Evolutionary conservation across 2,113 vertebrate genomes (phyloP), one percentile per base, ranked within the genome.

Genomic region (Butorides virescens): DNA sequence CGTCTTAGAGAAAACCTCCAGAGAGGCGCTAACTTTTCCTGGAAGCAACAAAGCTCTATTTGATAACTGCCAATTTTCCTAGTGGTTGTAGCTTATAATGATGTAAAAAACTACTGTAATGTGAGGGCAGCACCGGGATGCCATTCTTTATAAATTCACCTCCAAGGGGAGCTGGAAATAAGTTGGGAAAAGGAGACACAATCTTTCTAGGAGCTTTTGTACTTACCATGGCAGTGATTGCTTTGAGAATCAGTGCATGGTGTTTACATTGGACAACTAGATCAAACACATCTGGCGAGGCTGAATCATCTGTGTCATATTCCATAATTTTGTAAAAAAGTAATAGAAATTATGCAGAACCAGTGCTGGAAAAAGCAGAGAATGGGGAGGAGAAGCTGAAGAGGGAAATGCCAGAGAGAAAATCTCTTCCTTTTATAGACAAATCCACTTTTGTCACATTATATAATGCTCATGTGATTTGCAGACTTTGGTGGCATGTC

Each of bases 331-430:
- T 46, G 6, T 27, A 44, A 30, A 65, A 84, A 63, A 34, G 9
- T 55, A 74, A 59, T 9, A 61, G 16, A 74, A 80, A 30, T 0
- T 0, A 53, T 0, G 1, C 18, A 59, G 67, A 39, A 5, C 3
- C 5, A 14, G 14, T 50, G 42, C 20, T 63, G 61, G 61, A 58
- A 67, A 73, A 74, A n/a, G 7, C 1, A 2, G 32, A 77, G 13
- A 78, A 30, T 1, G 3, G 17, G 13, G n/a, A 67, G 11, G 5
- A 19, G 42, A 79, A 84, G 22, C 23, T 44, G 26, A 74, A 55
- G 30, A 66, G 10, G 52, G 20, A 91, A n/a, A 14, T 50, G 6
- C 8, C 53, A 70, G 63, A 55, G 14, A 56, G 5, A 59, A 66
- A 58, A 79, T 30, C 6, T 63, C 36, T 73, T 77, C 44, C n/a